phyloP scores from a whole-genome alignment of 2,797 vertebrate species.

The Enteromius radiatus region DNA sequence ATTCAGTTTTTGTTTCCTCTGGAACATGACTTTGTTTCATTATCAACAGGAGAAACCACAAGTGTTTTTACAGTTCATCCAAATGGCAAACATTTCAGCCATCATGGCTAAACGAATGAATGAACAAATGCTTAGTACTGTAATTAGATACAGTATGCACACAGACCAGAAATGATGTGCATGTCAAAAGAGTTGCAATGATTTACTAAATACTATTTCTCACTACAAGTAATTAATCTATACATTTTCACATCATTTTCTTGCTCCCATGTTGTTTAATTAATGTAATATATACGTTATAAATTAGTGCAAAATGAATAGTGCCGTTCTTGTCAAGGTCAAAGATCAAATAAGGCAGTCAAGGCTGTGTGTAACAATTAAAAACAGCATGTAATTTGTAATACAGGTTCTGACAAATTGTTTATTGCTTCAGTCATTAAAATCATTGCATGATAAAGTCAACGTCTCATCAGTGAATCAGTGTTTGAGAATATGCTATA shows the following conservation, averaged over 20 bases:
- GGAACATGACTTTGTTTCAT: background rate
- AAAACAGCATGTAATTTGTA: background rate
- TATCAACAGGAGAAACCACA: background rate
- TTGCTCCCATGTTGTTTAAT: background rate
- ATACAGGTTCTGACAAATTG: background rate
- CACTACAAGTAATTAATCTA: background rate
- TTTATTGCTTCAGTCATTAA: background rate
- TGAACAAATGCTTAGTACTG: background rate
- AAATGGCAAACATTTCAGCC: background rate
- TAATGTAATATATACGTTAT: background rate
- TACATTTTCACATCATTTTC: background rate
- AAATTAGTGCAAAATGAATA: background rate
- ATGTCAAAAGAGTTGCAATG: background rate
- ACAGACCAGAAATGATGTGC: background rate
- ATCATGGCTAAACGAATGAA: background rate
- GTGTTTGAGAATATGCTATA: background rate
- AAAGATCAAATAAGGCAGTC: background rate
- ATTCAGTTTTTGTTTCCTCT: background rate
- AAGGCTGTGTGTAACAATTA: background rate
- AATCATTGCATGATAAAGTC: background rate
- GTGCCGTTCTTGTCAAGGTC: background rate
- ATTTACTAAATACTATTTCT: background rate
- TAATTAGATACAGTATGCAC: background rate
- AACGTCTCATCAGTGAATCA: background rate
- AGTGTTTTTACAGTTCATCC: background rate